Evolutionary conservation across 2,888 invertebrate genomes (phyloP), one percentile per base, ranked within the genome.

Genomic region (Drosophila picticornis): DNA sequence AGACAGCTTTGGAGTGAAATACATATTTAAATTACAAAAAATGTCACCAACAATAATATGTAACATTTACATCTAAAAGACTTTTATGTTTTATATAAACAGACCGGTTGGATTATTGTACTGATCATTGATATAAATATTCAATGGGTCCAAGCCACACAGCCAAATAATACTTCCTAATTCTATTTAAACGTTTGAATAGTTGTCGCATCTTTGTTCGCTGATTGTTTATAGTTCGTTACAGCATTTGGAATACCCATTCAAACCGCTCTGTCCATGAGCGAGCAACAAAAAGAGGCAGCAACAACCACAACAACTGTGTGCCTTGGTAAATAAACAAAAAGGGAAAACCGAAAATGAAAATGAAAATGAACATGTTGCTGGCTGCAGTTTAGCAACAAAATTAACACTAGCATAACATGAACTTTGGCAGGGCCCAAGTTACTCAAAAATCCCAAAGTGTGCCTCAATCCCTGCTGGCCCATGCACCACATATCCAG

Each of bases 371-470:
- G 69, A 87, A 84, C 87, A 65, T 81, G 84, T 83, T 75, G 71
- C 72, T 76, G 57, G 46, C 32, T 74, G 75, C 71, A 83, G 72
- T 78, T 72, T 60, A 60, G 62, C 59, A 59, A 60, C 58, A 60
- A 77, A 82, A 85, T 89, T 87, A 89, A 84, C 90, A 81, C 82
- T 68, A 58, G 62, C 57, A 40, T 31, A 57, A 40, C 73, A 81
- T 75, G 72, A 72, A 65, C 61, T 72, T 52, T 59, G 64, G 31
- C 58, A 71, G 57, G 55, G 57, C 67, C 60, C 69, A 48, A 79
- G 80, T 75, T 62, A 29, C 55, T 55, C 29, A 57, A 57, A 40
- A 13, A 16, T 53, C 25, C 16, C 36, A 55, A 27, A 16, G 34
- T 25, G 4, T 25, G 0, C 50, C 16, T 27, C 27, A 25, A 27